Evolutionary conservation across 2,797 vertebrate genomes (phyloP), one percentile per base, ranked within the genome.

Genomic region (Schizopygopsis pylzovi): DNA sequence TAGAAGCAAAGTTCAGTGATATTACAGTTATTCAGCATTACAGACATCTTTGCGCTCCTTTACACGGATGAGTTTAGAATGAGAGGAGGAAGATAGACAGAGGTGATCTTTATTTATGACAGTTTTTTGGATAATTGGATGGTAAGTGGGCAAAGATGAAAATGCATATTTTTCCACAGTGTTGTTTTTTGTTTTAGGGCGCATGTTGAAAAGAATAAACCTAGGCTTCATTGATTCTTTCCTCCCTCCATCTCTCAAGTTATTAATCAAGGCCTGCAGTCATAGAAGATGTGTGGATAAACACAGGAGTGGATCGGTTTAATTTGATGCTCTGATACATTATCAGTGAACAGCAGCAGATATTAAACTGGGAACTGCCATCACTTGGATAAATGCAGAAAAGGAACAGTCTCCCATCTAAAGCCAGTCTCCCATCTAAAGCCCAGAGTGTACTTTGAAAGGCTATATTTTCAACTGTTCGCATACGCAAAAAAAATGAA

Each of bases 141-240:
- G 76, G 25, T 61, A 61, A 79, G 52, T 85, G 52, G 83, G 25
- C 25, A 79, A 79, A 59, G 61, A 59, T n/a, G 47, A 70, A 83
- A 76, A 61, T n/a, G 39, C 1, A 28, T 76, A n/a, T 76, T 76
- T 84, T 77, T 56, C 49, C 20, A 1, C 18, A 79, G 83, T n/a
- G 83, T 20, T 85, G 18, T 16, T 79, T 79, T 56, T 33, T 45
- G 76, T 56, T 47, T 41, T 85, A 56, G 63, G 65, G 49, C 33
- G 47, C 1, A 81, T 87, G 73, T 87, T 73, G 84, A 85, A 89
- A 91, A 88, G 87, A 88, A 82, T 90, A 90, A 93, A 90, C 92
- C 89, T 6, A 79, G 79, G 83, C 87, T n/a, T 65, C 76, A 81
- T 81, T 79, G 70, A 68, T 82, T 81, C 45, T 86, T 85, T 84